These are phyloP conservation scores for Pocillopora grandis DNA, from an alignment of 92 coral and sea anemone genomes.

Conservation along the genomic window DNA sequence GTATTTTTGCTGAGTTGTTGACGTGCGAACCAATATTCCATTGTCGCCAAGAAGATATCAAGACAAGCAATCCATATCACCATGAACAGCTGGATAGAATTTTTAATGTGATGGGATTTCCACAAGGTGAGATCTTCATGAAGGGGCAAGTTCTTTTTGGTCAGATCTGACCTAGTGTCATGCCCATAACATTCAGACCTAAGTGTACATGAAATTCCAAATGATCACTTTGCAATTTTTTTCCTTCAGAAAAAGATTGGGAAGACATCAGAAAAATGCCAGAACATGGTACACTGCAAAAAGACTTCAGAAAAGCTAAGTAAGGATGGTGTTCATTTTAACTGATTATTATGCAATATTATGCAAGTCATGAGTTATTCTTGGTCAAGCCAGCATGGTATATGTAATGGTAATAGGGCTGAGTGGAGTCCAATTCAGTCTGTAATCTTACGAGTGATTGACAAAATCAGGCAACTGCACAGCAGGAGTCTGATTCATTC, in stretches of 20 bases:
- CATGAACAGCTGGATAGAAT: constrained; percentile 96
- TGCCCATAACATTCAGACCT: no score
- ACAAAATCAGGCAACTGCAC: no score
- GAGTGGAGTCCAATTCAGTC: no score
- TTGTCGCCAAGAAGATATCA: constrained; percentile 98
- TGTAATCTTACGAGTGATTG: no score
- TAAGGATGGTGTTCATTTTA: constrained; percentile 5
- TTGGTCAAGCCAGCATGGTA: no score
- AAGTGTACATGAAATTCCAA: background rate
- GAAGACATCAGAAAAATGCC: constrained; percentile 98
- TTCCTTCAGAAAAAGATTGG: constrained; percentile 89
- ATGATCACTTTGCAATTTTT: background rate
- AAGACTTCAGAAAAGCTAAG: constrained; percentile 93
- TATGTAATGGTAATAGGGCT: no score
- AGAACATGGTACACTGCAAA: constrained; percentile 88
- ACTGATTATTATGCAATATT: no score
- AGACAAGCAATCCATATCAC: constrained; percentile 98
- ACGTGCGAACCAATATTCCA: constrained; percentile 99
- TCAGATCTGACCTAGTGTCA: no score
- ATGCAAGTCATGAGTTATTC: no score
- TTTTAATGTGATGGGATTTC: constrained; percentile 95
- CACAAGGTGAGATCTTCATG: constrained; percentile 69
- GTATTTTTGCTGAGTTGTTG: constrained; percentile 94
- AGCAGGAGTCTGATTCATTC: no score
- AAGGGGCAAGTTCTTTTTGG: background rate